Evolutionary conservation across 2,113 vertebrate species (phyloP), one percentile per base, ranked within the genome.

Genomic region (Upupa epops): DNA sequence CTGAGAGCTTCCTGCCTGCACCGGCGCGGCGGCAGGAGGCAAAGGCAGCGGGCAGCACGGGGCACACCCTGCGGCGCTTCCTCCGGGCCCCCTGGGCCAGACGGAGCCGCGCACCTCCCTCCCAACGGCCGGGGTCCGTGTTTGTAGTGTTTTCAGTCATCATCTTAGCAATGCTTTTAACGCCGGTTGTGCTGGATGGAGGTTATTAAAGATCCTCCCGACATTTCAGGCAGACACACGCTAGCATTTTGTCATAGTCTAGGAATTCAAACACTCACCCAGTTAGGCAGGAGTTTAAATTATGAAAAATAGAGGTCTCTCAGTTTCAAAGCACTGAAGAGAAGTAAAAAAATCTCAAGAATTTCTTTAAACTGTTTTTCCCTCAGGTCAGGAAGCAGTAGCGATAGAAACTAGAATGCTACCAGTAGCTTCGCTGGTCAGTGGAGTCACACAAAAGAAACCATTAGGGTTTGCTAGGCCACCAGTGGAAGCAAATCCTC

Each of bases 221-320:
- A 97, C 94, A 96, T 97, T 97, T 97, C 95, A 96, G 95, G 97
- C 96, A 97, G 97, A 97, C 97, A 70, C 95, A 97, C 65, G 94
- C 96, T 96, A 95, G 94, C 90, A 90, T 96, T 96, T 96, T 96
- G 97, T 97, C 97, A 97, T 96, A 97, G 97, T 98, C 97, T 98
- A 96, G 97, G 96, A 97, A 97, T 97, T 96, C 96, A 95, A 97
- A 97, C 93, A 96, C 94, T 97, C 95, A 90, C 95, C 77, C 92
- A 96, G 93, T 96, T 89, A 93, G 93, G 96, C 94, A 96, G 94
- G 88, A 96, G 95, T 97, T 96, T 97, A 96, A 96, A 97, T 97
- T 95, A 96, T 94, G 96, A 97, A 95, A 96, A 97, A 86, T 95
- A 93, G 96, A 94, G 96, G 93, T 92, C 92, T 95, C 95, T 85